phyloP scores from a whole-genome alignment of 2,888 invertebrate species.

The Polydrusus pterygomalis region DNA sequence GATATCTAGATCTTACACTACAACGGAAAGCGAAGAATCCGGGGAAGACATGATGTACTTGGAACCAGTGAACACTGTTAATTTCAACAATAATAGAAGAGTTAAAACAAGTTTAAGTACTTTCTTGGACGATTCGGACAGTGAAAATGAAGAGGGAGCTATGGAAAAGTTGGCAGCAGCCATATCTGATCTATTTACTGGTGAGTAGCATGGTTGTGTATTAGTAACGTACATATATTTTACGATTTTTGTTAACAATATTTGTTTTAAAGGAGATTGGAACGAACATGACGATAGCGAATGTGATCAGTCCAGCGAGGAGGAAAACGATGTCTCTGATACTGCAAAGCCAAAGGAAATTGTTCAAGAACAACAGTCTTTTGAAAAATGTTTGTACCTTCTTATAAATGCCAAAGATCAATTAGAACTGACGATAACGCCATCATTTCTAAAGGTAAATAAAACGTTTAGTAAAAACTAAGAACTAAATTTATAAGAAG shows the following conservation, averaged over 20 bases:
- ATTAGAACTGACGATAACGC: slow-evolving; percentile 81
- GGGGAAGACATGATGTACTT: slow-evolving; percentile 71
- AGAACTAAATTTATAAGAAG: neutral
- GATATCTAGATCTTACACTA: slow-evolving; percentile 63
- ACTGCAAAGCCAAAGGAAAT: slow-evolving; percentile 56
- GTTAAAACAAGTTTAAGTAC: slow-evolving; percentile 75
- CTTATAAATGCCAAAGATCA: slow-evolving; percentile 80
- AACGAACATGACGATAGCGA: slow-evolving; percentile 71
- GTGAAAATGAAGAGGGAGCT: slow-evolving; percentile 82
- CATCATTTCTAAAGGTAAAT: slow-evolving; percentile 75
- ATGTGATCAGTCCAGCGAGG: slow-evolving; percentile 75
- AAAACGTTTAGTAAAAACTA: neutral
- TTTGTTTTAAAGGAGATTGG: slow-evolving; percentile 67
- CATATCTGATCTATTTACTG: slow-evolving; percentile 86
- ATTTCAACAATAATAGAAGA: slow-evolving; percentile 62
- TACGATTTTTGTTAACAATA: neutral
- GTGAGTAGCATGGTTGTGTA: slow-evolving; percentile 66
- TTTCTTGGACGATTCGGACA: slow-evolving; percentile 79
- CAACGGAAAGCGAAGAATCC: slow-evolving; percentile 69
- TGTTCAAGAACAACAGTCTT: slow-evolving; percentile 57
- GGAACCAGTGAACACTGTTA: slow-evolving; percentile 67
- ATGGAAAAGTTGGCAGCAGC: slow-evolving; percentile 83
- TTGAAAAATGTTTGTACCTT: slow-evolving; percentile 78
- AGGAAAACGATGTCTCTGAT: slow-evolving; percentile 68
- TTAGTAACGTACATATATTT: neutral